A percentile compares a stretch with the other conserved stretches of the same genome.
phyloP scores from a whole-genome alignment of 1,140 invertebrate species.

The Brachionus manjavacas region DNA sequence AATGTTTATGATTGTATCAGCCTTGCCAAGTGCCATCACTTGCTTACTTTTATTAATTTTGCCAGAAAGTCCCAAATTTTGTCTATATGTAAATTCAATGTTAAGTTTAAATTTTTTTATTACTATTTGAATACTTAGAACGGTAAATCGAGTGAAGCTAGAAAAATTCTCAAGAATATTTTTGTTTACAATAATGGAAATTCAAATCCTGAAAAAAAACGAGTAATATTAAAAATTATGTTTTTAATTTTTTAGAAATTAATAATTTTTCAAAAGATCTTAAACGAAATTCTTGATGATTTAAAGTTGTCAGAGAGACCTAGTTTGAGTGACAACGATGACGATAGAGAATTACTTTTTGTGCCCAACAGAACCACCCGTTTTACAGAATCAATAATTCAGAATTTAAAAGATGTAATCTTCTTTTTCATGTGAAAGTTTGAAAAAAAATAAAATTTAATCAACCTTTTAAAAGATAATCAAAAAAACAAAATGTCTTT shows the following conservation, averaged over 20 bases:
- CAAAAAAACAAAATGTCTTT: not conserved
- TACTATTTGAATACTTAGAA: conserved; percentile 60
- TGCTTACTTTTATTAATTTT: conserved; percentile 68
- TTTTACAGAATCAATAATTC: not conserved
- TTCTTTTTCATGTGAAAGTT: not conserved
- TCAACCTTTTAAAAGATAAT: not conserved
- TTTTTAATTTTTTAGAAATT: not conserved
- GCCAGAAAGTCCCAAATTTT: conserved; percentile 72
- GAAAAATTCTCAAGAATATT: conserved; percentile 6
- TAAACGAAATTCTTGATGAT: not conserved
- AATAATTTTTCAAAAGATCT: not conserved
- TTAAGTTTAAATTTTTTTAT: conserved; percentile 42
- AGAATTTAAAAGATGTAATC: not conserved
- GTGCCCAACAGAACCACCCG: too few relatives aligned
- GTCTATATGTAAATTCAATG: conserved; percentile 66
- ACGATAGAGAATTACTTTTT: not conserved
- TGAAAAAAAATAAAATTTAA: too few relatives aligned
- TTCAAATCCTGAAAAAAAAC: not conserved
- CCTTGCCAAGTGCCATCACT: conserved; percentile 68
- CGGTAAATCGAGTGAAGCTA: conserved; percentile 13
- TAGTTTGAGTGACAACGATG: not conserved
- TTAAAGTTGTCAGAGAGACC: not conserved
- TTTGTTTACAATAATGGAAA: not conserved
- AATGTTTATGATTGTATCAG: conserved; percentile 70
- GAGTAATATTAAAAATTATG: not conserved